phyloP scores from a whole-genome alignment of 1,140 invertebrate species.

The Acromyrmex echinatior region DNA sequence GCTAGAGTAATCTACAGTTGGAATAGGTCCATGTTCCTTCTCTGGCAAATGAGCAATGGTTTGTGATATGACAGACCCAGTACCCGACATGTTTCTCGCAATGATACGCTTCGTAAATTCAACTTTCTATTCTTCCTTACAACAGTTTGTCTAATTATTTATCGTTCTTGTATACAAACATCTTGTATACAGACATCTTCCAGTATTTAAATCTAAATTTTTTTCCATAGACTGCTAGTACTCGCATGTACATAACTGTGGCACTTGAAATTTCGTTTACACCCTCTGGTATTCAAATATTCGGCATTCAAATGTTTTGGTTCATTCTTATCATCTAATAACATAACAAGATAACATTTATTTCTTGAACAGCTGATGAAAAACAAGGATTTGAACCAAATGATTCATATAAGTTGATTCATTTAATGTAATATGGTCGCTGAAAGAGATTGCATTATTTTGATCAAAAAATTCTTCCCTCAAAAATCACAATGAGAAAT shows the following conservation, averaged over 20 bases:
- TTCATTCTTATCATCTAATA: conserved; percentile 42
- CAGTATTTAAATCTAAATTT: conserved; percentile 81
- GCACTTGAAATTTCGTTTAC: conserved; percentile 22
- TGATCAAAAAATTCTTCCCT: not conserved
- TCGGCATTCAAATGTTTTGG: not conserved
- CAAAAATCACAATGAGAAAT: not conserved
- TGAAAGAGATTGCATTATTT: not conserved
- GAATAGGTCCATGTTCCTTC: conserved; percentile 72
- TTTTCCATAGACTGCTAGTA: conserved; percentile 70
- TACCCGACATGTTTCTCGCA: conserved; percentile 74
- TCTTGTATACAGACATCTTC: conserved; percentile 67
- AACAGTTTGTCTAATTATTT: conserved; percentile 12
- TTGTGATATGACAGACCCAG: conserved; percentile 67
- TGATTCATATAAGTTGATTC: not conserved
- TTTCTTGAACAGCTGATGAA: not conserved
- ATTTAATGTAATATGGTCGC: not conserved
- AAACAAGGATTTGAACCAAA: too few relatives aligned
- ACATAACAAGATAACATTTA: not conserved
- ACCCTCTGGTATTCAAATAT: not conserved
- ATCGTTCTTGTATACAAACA: conserved; percentile 50
- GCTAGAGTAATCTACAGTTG: conserved; percentile 84
- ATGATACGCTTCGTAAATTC: not conserved
- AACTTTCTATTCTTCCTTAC: not conserved
- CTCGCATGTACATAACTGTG: conserved; percentile 69
- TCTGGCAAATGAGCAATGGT: conserved; percentile 71